phyloP scores from a whole-genome alignment of 2,113 vertebrate species.

The Mormoops blainvillei region DNA sequence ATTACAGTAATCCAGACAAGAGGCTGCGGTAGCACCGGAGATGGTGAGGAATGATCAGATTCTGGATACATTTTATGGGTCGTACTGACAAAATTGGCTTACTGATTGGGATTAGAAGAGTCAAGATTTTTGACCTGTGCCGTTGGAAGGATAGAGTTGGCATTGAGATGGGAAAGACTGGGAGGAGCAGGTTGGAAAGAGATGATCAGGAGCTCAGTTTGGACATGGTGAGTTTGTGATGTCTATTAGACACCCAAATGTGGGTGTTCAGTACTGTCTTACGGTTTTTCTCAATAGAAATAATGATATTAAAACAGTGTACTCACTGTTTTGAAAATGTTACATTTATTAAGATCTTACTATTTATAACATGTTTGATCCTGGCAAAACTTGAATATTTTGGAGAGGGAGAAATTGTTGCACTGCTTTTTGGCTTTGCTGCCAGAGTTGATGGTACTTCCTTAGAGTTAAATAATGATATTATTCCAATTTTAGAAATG shows the following conservation, averaged over 20 bases:
- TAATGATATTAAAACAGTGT: conserved; percentile 18
- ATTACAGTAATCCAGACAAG: background rate
- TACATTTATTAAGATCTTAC: conserved; percentile 16
- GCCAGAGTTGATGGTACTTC: conserved; percentile 29
- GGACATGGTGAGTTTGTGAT: conserved; percentile 35
- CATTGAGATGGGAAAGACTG: background rate
- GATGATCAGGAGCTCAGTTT: conserved; percentile 20
- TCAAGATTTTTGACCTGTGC: conserved; percentile 3
- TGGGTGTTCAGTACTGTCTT: conserved; percentile 4
- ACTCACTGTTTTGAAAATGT: conserved; percentile 12
- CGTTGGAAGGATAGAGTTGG: background rate
- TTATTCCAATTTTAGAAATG: conserved; percentile 44
- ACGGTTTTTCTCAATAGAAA: background rate
- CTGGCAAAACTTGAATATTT: background rate
- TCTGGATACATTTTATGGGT: background rate
- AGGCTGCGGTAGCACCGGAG: background rate
- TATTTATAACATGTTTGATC: conserved; percentile 55
- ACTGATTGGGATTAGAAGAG: background rate
- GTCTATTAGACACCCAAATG: background rate
- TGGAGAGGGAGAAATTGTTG: conserved; percentile 34
- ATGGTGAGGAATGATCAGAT: background rate
- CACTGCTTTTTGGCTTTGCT: conserved; percentile 32
- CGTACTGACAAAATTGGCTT: background rate
- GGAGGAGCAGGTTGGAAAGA: background rate
- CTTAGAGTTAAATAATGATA: conserved; percentile 49